Conservation (phyloP, 2,888 invertebrate genomes). For the Abrostola triplasia region DNA sequence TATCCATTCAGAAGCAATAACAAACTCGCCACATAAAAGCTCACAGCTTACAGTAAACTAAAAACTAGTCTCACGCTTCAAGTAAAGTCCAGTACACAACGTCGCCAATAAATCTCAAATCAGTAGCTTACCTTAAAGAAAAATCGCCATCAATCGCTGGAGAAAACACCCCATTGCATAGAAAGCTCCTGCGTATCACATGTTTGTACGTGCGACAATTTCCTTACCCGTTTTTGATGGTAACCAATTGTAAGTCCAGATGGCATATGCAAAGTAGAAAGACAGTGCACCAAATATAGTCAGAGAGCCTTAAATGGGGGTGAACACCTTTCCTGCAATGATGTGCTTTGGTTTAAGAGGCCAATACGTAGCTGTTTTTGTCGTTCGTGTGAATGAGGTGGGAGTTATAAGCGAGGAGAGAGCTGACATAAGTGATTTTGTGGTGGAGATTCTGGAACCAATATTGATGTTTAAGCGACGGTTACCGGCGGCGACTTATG, state of each 20-base stretch:
- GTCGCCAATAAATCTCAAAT: conserved; percentile 47
- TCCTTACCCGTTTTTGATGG: conserved; percentile 74
- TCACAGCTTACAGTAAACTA: conserved; percentile 30
- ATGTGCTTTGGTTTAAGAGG: conserved; percentile 66
- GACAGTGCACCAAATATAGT: conserved; percentile 71
- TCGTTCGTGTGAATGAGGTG: conserved; percentile 52
- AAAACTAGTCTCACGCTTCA: conserved; percentile 29
- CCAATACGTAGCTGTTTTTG: conserved; percentile 64
- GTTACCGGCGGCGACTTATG: no score
- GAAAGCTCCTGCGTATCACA: conserved; percentile 45
- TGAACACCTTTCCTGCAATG: conserved; percentile 66
- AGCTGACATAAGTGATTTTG: conserved; percentile 16
- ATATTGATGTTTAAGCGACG: no score
- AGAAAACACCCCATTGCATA: conserved; percentile 48
- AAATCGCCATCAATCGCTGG: conserved; percentile 40
- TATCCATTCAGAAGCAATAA: not conserved
- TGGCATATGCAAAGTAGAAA: conserved; percentile 75
- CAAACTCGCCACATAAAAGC: not conserved
- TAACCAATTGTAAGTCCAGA: conserved; percentile 74
- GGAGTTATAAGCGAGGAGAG: conserved; percentile 28
- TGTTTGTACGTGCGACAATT: conserved; percentile 73
- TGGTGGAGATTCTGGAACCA: not conserved
- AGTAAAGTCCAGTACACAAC: conserved; percentile 22
- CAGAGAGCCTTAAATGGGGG: conserved; percentile 66
- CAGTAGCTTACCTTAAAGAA: conserved; percentile 44